These are phyloP conservation scores for Aramus guarauna DNA, from an alignment of 2,113 vertebrate genomes.

Conservation along the genomic window DNA sequence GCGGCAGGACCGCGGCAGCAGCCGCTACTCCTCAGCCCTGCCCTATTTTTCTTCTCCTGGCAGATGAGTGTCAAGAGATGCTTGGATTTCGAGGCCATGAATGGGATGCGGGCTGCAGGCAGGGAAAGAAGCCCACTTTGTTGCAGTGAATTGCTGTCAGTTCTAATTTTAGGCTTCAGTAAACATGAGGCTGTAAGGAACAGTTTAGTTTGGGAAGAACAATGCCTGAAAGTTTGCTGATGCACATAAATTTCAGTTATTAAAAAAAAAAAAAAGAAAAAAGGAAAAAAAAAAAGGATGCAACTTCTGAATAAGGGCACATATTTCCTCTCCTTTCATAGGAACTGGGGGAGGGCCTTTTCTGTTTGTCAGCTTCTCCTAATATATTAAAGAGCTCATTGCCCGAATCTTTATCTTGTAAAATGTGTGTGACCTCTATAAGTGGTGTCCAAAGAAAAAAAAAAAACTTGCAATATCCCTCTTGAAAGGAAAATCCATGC, in stretches of 20 bases:
- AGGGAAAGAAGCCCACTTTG: conserved; percentile 76
- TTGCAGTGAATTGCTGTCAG: conserved; percentile 84
- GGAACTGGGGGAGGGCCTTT: conserved; percentile 54
- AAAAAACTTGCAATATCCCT: not conserved
- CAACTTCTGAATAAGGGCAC: conserved; percentile 69
- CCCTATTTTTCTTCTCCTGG: conserved; percentile 70
- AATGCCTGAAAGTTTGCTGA: conserved; percentile 75
- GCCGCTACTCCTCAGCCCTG: conserved; percentile 1
- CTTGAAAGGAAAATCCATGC: not conserved
- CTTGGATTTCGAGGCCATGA: conserved; percentile 71
- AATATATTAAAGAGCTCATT: conserved; percentile 55
- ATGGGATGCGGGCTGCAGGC: conserved; percentile 63
- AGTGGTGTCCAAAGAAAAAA: conserved; percentile 14
- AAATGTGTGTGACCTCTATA: conserved; percentile 1
- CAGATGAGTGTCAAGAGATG: conserved; percentile 71
- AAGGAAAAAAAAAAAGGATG: conserved; percentile 18
- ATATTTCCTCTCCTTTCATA: conserved; percentile 55
- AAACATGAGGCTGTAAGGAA: conserved; percentile 76
- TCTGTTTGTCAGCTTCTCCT: conserved; percentile 43
- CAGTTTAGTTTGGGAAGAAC: conserved; percentile 76
- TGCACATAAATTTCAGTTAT: conserved; percentile 77
- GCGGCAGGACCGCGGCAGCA: not conserved
- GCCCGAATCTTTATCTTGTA: conserved; percentile 14
- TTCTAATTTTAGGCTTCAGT: conserved; percentile 84
- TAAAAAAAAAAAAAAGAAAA: conserved; percentile 47